Evolutionary conservation across 2,888 invertebrate genomes (phyloP).

Genomic region (Plebejus anna): DNA sequence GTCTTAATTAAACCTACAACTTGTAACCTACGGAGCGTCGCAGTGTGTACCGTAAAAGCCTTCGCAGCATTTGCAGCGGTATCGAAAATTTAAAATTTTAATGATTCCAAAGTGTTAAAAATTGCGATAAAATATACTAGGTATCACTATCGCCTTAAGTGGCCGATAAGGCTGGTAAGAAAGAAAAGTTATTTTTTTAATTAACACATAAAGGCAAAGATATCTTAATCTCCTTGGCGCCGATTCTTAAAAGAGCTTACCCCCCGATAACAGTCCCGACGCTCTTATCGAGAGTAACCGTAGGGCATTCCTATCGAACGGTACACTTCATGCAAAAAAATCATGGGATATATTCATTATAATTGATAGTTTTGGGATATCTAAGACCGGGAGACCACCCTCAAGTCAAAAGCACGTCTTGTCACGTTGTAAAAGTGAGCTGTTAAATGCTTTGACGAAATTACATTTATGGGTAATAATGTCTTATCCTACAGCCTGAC

Average conservation of each 20-base stretch:
- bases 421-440: not conserved
- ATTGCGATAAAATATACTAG: slow-evolving; percentile 62
- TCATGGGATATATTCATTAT: slow-evolving; percentile 48
- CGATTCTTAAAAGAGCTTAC: slow-evolving; percentile 69
- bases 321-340: slow-evolving; percentile 68
- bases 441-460: slow-evolving; percentile 11
- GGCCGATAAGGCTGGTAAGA: slow-evolving; percentile 64
- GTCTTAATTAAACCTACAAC: slow-evolving; percentile 22
- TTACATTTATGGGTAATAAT: not conserved
- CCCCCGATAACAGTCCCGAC: slow-evolving; percentile 69
- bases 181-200: slow-evolving; percentile 69
- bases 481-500: not conserved
- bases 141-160: slow-evolving; percentile 64
- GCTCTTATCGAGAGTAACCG: slow-evolving; percentile 63
- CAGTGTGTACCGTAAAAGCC: slow-evolving; percentile 30
- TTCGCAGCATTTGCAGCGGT: slow-evolving; percentile 34
- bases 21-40: slow-evolving; percentile 3
- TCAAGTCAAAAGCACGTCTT: slow-evolving; percentile 32
- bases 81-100: slow-evolving; percentile 51
- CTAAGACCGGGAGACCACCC: slow-evolving; percentile 60
- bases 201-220: slow-evolving; percentile 71
- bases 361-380: slow-evolving; percentile 55
- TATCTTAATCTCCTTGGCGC: slow-evolving; percentile 77
- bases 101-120: slow-evolving; percentile 66
- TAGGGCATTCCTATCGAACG: slow-evolving; percentile 56